These are phyloP conservation scores for Myioborus miniatus DNA, from an alignment of 2,797 vertebrate species.

Conservation along the genomic window DNA sequence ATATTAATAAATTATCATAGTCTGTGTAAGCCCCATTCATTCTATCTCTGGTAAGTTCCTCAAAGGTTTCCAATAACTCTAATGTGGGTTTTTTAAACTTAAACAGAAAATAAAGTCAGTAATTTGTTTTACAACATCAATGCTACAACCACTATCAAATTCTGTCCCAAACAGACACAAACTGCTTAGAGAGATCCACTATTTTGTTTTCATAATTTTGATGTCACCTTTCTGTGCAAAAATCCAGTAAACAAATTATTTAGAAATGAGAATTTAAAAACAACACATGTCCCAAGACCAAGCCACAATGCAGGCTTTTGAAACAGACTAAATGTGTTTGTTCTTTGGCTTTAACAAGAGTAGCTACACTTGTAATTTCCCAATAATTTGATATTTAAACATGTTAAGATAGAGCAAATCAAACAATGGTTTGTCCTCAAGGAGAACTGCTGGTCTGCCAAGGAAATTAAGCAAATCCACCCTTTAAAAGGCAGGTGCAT, in stretches of 20 bases:
- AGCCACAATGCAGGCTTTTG: background rate
- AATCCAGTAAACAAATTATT: background rate
- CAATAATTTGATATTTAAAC: constrained; percentile 37
- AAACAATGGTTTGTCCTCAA: background rate
- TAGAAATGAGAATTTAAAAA: background rate
- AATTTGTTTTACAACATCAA: background rate
- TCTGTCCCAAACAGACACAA: background rate
- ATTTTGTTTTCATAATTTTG: background rate
- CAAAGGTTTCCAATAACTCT: background rate
- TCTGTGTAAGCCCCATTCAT: background rate
- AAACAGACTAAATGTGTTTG: background rate
- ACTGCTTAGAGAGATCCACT: background rate
- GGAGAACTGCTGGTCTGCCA: background rate
- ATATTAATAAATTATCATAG: background rate
- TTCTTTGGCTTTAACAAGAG: constrained; percentile 23
- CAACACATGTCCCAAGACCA: background rate
- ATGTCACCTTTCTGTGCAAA: background rate
- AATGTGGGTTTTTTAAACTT: background rate
- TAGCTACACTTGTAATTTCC: constrained; percentile 2
- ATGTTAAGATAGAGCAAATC: background rate
- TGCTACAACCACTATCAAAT: background rate
- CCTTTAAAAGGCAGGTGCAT: background rate
- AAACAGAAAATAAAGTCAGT: background rate
- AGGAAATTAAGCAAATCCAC: constrained; percentile 13
- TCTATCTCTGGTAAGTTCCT: background rate